Percentiles rank a stretch among this genome's conserved stretches.
phyloP scores from a whole-genome alignment of 2,113 vertebrate genomes.

The Cinclus cinclus region DNA sequence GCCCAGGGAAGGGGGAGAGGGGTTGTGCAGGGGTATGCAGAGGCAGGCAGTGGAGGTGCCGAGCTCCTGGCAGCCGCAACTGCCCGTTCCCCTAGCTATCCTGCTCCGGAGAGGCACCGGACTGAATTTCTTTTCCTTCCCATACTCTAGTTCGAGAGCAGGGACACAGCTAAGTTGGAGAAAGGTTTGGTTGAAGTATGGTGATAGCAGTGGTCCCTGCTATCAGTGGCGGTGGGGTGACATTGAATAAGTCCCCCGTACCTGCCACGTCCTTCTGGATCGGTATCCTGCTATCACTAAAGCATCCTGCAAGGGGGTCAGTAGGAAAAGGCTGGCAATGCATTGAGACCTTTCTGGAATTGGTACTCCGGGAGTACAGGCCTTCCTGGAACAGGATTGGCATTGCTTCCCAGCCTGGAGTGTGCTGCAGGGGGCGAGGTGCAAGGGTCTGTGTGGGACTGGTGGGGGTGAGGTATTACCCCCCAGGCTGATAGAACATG shows the following conservation, averaged over 20 bases:
- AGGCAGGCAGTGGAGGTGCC: not conserved
- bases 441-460: not conserved
- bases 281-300: not conserved
- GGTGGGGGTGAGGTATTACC: not conserved
- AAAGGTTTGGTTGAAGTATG: not conserved
- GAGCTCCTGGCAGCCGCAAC: not conserved
- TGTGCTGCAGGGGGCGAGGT: not conserved
- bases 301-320: not conserved
- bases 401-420: fast-evolving
- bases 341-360: conserved; percentile 4
- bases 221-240: not conserved
- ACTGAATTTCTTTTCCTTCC: not conserved
- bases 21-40: not conserved
- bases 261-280: not conserved
- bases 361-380: not conserved
- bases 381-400: not conserved
- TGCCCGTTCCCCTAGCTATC: not conserved
- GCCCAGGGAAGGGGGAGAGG: not conserved
- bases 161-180: not conserved
- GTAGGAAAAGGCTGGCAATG: not conserved
- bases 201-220: not conserved
- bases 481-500: fast-evolving
- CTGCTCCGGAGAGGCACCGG: not conserved
- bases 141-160: not conserved
- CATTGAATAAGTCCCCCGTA: not conserved